Conservation (phyloP, 2,797 vertebrate species). For the Periophthalmus magnuspinnatus region DNA sequence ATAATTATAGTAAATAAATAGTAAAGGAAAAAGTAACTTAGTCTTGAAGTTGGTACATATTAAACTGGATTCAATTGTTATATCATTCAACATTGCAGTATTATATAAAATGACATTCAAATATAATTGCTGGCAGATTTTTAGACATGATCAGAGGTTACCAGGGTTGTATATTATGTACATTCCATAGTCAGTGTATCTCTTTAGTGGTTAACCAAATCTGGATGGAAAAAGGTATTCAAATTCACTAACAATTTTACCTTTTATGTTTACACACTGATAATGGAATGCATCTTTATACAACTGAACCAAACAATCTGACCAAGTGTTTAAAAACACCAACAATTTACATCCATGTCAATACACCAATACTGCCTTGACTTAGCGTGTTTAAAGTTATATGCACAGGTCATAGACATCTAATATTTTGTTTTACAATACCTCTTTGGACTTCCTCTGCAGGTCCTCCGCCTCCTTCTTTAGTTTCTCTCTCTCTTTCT, state of each 20-base stretch:
- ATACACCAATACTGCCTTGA: slow-evolving; percentile 8
- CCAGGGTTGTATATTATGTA: not conserved
- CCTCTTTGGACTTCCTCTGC: slow-evolving; percentile 93
- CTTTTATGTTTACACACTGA: not conserved
- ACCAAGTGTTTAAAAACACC: slow-evolving; percentile 14
- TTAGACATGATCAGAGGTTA: slow-evolving; percentile 2
- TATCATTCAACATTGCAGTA: slow-evolving; percentile 3
- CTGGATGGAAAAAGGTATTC: not conserved
- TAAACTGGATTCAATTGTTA: not conserved
- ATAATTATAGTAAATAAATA: too few relatives aligned
- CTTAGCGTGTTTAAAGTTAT: slow-evolving; percentile 41
- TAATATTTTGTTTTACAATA: slow-evolving; percentile 67
- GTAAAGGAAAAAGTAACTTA: not conserved
- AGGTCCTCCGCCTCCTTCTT: slow-evolving; percentile 84
- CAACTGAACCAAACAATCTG: not conserved
- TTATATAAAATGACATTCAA: slow-evolving; percentile 37
- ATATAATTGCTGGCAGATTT: slow-evolving; percentile 54
- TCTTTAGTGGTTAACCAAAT: not conserved
- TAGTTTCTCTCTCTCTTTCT: slow-evolving; percentile 87
- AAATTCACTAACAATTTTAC: not conserved
- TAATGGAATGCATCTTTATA: not conserved
- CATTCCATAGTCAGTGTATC: slow-evolving; percentile 2
- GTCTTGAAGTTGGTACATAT: not conserved
- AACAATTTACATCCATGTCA: slow-evolving; percentile 53
- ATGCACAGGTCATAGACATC: slow-evolving; percentile 1